A percentile compares a stretch with the other conserved stretches of the same genome.
phyloP scores from a whole-genome alignment of 2,888 invertebrate genomes.

The Hoplodrina blanda region DNA sequence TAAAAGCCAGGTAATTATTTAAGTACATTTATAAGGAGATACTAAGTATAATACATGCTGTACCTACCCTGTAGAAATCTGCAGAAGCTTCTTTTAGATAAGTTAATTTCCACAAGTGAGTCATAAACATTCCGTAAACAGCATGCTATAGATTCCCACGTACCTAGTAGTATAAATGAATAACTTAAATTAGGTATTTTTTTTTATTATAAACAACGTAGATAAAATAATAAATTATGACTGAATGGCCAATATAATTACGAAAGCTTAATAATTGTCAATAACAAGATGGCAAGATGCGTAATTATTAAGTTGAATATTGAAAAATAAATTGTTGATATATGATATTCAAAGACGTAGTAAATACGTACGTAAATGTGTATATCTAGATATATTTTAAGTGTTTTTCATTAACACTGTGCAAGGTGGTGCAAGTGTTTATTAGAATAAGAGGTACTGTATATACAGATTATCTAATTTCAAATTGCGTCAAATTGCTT shows the following conservation, averaged over 20 bases:
- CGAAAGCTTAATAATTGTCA: not conserved
- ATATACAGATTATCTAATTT: not conserved
- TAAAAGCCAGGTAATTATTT: slow-evolving; percentile 12
- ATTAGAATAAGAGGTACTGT: slow-evolving; percentile 12
- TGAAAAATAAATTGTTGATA: not conserved
- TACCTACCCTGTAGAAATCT: not conserved
- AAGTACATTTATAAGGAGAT: slow-evolving; percentile 7
- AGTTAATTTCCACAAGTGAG: not conserved
- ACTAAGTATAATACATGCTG: not conserved
- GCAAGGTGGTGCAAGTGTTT: not conserved
- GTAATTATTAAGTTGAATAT: not conserved
- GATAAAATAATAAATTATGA: not conserved
- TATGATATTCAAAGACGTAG: not conserved
- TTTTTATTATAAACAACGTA: not conserved
- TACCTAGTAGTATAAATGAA: slow-evolving; percentile 1
- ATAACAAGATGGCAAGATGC: not conserved
- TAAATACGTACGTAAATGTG: too few species aligned
- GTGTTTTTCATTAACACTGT: slow-evolving; percentile 2
- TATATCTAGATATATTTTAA: not conserved
- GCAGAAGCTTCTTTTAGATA: not conserved
- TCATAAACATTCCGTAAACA: slow-evolving; percentile 2
- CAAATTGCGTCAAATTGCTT: too few species aligned
- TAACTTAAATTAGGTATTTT: slow-evolving; percentile 4
- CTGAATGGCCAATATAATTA: slow-evolving; percentile 9
- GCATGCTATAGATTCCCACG: slow-evolving; percentile 2